Evolutionary conservation across 2,113 vertebrate species (phyloP), one percentile per base, ranked within the genome.

Genomic region (Scopus umbretta): DNA sequence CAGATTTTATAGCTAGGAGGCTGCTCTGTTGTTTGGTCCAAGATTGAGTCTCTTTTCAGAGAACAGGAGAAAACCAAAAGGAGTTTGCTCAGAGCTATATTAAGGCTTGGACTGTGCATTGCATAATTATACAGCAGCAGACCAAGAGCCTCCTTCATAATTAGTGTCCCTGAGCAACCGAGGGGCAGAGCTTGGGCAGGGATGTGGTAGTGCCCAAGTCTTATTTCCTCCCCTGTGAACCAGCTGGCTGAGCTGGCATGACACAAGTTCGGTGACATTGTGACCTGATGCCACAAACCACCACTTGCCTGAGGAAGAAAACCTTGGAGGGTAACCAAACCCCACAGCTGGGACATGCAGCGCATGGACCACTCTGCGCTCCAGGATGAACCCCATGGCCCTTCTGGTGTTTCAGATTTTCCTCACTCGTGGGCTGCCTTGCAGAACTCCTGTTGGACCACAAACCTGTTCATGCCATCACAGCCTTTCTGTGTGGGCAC

Each of bases 81-180:
- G 32, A 91, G 47, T 58, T 88, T 23, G 11, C 20, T 59, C 26
- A 36, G 62, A 74, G 32, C 74, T 95, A 38, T 68, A 53, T 89
- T 82, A 84, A 86, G 62, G 30, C 27, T 68, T 75, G 49, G 58
- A 58, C 66, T 63, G 18, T 30, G 22, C 5, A 3, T 27, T 83
- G 38, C 29, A 25, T 68, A 94, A 92, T 95, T 94, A 58, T 9
- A 86, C 21, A 95, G 62, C 58, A 92, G 76, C 43, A 95, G 71
- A 91, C n/a, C 16, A 85, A 95, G 26, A 86, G 8, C 73, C 32
- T 89, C 58, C 86, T 88, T 91, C 53, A 50, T 78, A 89, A 89
- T 94, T 86, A 87, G 11, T 34, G 30, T 61, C 73, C 42, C 36
- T 55, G 49, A 87, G 56, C 7, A 61, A 73, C n/a, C 0, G 0